These are phyloP conservation scores for Callorhinus ursinus DNA, from an alignment of 2,113 vertebrate genomes.

Conservation along the genomic window DNA sequence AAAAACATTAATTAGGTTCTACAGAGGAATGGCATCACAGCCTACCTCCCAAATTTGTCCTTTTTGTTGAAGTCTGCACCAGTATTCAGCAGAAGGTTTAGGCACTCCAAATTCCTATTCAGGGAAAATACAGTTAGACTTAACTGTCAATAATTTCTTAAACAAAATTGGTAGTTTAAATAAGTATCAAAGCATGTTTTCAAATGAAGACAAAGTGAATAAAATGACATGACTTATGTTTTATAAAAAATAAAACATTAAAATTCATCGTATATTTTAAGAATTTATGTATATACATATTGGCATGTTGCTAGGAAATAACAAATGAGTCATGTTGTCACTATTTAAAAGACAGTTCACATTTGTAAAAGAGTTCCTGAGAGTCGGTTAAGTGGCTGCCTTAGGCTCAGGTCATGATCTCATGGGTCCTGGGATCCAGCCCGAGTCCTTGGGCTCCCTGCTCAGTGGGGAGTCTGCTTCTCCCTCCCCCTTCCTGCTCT, in stretches of 20 bases:
- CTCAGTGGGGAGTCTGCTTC: background rate
- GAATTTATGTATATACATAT: background rate
- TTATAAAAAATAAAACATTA: conserved; percentile 39
- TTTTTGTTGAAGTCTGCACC: conserved; percentile 98
- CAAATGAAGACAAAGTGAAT: conserved; percentile 20
- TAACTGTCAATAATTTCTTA: conserved; percentile 26
- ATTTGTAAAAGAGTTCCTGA: conserved; percentile 13
- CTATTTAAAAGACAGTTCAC: conserved; percentile 24
- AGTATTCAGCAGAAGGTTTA: conserved; percentile 97
- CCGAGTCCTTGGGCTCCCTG: background rate
- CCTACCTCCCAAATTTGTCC: conserved; percentile 98
- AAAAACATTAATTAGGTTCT: background rate
- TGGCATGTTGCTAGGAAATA: background rate
- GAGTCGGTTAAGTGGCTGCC: background rate
- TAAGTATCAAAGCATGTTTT: background rate
- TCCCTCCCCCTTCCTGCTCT: background rate
- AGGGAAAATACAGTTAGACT: conserved; percentile 52
- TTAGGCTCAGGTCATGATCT: background rate
- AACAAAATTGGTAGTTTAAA: conserved; percentile 46
- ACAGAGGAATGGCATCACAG: background rate
- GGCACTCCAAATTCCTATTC: conserved; percentile 97
- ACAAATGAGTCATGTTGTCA: background rate
- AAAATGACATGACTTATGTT: conserved; percentile 25
- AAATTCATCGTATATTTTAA: conserved; percentile 1
- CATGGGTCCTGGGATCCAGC: background rate